These are phyloP conservation scores for Allygus modestus DNA, from an alignment of 2,888 invertebrate genomes.

Conservation along the genomic window DNA sequence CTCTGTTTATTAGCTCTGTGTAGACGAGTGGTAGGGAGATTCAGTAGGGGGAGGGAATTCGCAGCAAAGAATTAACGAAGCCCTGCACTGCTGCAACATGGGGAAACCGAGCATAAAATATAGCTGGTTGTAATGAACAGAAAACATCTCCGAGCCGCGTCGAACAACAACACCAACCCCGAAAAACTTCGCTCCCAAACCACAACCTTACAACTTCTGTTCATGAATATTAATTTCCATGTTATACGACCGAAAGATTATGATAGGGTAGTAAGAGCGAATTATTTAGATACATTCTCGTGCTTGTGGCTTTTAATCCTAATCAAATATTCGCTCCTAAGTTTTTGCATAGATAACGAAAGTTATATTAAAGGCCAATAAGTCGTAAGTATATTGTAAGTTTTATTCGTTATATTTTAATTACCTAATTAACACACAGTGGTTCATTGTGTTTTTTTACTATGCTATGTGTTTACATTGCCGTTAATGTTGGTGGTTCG, in stretches of 20 bases:
- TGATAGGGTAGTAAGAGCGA: neutral
- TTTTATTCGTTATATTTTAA: too few species aligned
- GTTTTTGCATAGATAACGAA: too few species aligned
- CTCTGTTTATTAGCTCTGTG: neutral
- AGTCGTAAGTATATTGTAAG: too few species aligned
- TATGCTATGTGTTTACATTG: too few species aligned
- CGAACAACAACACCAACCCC: neutral
- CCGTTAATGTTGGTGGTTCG: too few species aligned
- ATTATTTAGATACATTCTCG: neutral
- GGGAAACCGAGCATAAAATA: slow-evolving; percentile 39
- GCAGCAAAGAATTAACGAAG: slow-evolving; percentile 1
- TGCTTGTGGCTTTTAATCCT: neutral
- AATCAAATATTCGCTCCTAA: too few species aligned
- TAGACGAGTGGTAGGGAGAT: neutral
- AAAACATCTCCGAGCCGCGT: slow-evolving; percentile 36
- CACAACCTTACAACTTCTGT: slow-evolving; percentile 32
- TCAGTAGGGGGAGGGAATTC: neutral
- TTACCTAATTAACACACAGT: too few species aligned
- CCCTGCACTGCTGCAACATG: slow-evolving; percentile 15
- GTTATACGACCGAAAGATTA: neutral
- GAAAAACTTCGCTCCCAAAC: slow-evolving; percentile 37
- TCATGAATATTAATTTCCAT: slow-evolving; percentile 25
- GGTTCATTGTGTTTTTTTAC: too few species aligned
- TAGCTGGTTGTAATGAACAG: slow-evolving; percentile 33
- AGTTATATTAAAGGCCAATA: too few species aligned